Evolutionary conservation across 1,140 invertebrate species (phyloP).

Genomic region (Propsilocerus akamusi): DNA sequence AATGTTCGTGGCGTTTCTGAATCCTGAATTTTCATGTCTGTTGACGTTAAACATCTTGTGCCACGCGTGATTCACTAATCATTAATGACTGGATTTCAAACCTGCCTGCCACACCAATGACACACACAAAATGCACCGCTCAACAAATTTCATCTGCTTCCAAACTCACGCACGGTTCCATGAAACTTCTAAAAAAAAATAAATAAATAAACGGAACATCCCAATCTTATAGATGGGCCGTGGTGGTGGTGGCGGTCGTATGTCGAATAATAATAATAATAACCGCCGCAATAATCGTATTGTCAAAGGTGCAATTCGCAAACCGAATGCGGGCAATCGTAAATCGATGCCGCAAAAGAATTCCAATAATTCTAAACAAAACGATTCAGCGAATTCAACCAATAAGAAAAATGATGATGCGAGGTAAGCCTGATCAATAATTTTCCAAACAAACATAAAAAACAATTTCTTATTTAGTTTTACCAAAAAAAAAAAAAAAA

Average conservation of each 20-base stretch:
- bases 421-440: slow-evolving; percentile 3
- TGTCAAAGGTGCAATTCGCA: background rate
- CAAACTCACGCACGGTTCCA: too few species aligned
- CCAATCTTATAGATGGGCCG: background rate
- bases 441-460: slow-evolving; percentile 2
- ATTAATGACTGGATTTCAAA: too few species aligned
- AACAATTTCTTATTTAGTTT: background rate
- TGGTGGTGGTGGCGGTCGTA: background rate
- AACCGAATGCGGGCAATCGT: slow-evolving; percentile 1
- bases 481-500: too few species aligned
- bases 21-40: slow-evolving; percentile 1
- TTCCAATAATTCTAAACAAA: slow-evolving; percentile 3
- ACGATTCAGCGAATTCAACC: slow-evolving; percentile 1
- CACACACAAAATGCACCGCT: too few species aligned
- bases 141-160: too few species aligned
- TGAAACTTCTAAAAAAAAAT: background rate
- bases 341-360: background rate
- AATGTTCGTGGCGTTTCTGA: too few species aligned
- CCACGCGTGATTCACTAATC: background rate
- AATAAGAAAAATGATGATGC: slow-evolving; percentile 3
- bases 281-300: background rate
- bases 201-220: background rate
- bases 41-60: background rate
- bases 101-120: too few species aligned
- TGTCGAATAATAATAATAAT: background rate